Evolutionary conservation across 1,140 invertebrate genomes (phyloP).

Genomic region (Platyscapa corneri): DNA sequence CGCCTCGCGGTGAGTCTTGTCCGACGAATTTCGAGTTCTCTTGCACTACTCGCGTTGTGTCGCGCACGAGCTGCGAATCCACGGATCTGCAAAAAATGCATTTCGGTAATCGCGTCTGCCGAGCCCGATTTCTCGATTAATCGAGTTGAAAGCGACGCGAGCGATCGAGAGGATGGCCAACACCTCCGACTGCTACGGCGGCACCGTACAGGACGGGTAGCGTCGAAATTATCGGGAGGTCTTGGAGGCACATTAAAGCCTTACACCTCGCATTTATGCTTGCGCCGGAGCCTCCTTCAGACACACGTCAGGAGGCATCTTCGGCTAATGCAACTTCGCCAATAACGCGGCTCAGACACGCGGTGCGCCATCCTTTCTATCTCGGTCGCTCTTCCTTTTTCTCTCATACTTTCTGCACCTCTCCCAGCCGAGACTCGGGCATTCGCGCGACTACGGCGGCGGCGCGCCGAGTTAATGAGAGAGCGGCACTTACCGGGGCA

Average conservation of each 20-base stretch:
- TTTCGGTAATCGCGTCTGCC: not conserved
- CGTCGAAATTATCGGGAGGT: conserved; percentile 35
- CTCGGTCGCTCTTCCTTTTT: not conserved
- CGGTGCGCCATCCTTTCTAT: not conserved
- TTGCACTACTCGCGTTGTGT: too few relatives aligned
- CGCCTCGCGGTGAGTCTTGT: too few relatives aligned
- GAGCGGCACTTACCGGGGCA: conserved; percentile 72
- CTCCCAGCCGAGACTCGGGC: conserved; percentile 56
- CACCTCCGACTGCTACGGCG: not conserved
- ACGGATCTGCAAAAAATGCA: not conserved
- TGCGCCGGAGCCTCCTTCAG: not conserved
- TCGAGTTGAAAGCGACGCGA: not conserved
- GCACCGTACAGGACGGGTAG: not conserved
- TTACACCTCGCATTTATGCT: conserved; percentile 16
- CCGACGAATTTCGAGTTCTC: too few relatives aligned
- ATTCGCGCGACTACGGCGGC: conserved; percentile 57
- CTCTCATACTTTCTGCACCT: conserved; percentile 41
- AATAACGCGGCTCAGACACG: not conserved
- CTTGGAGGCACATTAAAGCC: conserved; percentile 18
- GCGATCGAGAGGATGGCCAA: not conserved
- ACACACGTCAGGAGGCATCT: conserved; percentile 23
- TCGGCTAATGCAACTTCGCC: conserved; percentile 25
- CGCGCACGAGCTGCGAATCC: too few relatives aligned
- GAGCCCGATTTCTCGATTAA: not conserved
- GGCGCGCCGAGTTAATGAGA: conserved; percentile 73